Conservation (phyloP, 2,113 vertebrate species). For the Trematocara variabile region DNA sequence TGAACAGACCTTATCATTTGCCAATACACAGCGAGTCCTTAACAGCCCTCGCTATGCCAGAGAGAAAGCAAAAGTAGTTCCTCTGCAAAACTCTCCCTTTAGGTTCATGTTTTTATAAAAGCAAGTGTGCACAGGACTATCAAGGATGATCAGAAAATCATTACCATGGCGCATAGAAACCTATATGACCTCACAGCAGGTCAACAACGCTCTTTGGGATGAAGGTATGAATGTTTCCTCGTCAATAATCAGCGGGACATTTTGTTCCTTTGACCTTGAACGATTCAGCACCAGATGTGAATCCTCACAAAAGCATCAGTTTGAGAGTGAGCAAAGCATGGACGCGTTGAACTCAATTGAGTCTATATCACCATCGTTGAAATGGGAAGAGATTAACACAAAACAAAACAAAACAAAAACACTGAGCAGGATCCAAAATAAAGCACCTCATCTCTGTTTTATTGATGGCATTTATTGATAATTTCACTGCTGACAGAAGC, state of each 20-base stretch:
- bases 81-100: not conserved
- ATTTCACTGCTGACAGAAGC: not conserved
- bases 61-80: not conserved
- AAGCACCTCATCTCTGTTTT: not conserved
- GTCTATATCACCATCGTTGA: not conserved
- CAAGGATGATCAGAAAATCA: not conserved
- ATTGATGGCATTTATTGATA: conserved; percentile 1
- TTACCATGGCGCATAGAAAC: not conserved
- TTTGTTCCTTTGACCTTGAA: not conserved
- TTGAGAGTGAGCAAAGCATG: not conserved
- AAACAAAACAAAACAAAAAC: not conserved
- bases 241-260: not conserved
- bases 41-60: not conserved
- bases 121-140: not conserved
- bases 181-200: not conserved
- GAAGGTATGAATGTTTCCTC: not conserved
- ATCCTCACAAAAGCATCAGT: not conserved
- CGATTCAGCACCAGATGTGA: not conserved
- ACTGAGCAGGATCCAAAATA: not conserved
- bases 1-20: not conserved
- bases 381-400: not conserved
- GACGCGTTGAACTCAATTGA: not conserved
- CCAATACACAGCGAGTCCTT: not conserved
- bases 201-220: not conserved
- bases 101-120: not conserved